Conservation (phyloP, 2,797 vertebrate genomes). For the Arrhamphus sclerolepis region DNA sequence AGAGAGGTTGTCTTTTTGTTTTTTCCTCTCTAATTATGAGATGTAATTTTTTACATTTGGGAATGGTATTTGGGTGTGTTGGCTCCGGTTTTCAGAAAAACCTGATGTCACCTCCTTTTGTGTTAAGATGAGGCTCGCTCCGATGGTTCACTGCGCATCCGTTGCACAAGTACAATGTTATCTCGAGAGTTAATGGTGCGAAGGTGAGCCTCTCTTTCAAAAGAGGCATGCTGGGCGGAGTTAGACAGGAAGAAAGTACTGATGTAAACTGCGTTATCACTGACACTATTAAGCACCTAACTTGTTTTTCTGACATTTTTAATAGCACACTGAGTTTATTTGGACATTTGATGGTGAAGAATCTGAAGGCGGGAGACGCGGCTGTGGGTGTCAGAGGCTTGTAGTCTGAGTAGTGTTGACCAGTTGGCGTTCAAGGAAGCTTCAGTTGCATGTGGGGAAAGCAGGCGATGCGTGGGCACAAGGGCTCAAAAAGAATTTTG, state of each 20-base stretch:
- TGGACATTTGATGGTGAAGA: background rate
- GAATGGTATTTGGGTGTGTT: conserved; percentile 12
- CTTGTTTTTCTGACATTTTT: conserved; percentile 10
- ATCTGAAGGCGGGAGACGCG: background rate
- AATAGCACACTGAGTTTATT: conserved; percentile 5
- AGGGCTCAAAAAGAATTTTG: background rate
- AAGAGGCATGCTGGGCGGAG: conserved; percentile 9
- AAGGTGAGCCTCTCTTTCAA: conserved; percentile 22
- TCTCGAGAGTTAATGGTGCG: conserved; percentile 13
- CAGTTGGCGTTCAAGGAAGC: background rate
- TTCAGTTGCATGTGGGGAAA: background rate
- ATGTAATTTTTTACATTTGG: conserved; percentile 15
- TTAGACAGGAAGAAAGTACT: background rate
- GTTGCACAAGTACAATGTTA: conserved; percentile 44
- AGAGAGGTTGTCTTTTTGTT: conserved; percentile 13
- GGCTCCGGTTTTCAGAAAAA: conserved; percentile 57
- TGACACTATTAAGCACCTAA: conserved; percentile 14
- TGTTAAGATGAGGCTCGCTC: conserved; percentile 9
- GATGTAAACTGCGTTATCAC: background rate
- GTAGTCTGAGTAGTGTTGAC: background rate
- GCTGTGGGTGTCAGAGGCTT: background rate
- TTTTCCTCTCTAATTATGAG: no score
- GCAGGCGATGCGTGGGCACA: background rate
- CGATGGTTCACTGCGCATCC: conserved; percentile 11
- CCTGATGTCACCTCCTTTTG: conserved; percentile 9